Evolutionary conservation across 1,140 invertebrate genomes (phyloP), one percentile per base, ranked within the genome.

Genomic region (Halictus rubicundus): DNA sequence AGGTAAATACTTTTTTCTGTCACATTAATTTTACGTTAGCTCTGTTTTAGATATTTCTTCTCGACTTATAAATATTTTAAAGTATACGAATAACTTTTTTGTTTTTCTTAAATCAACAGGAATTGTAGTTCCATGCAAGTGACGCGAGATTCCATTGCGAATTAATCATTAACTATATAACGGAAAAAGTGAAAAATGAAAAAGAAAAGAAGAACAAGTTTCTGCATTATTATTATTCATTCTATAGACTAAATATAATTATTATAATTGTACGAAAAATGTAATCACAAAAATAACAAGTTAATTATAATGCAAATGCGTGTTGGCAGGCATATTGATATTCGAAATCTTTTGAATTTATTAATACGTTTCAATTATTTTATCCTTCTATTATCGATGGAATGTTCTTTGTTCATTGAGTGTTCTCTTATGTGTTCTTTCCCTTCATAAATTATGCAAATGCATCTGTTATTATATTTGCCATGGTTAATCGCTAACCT

Each of bases 231-330:
- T 32, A 27, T 74, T 78, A 70, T 70, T 64, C 52, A 32, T 73
- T 57, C 73, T 84, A 52, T 72, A 49, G 42, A 42, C 70, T 37
- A 61, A 68, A 80, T 75, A 81, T 61, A 61, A 63, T 57, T 49
- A 46, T 54, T 46, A 49, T 64, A 59, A 77, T 69, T 59, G 70
- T 72, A 73, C 27, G 37, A 59, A 85, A 85, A 85, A 81, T 81
- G 39, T 60, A 70, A 81, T 85, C 66, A 74, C 49, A 61, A 70
- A 66, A 77, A 57, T 78, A 78, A 77, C 59, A 23, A 85, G 71
- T 75, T 82, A 82, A 82, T 77, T 78, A 39, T 39, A 81, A 85
- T 84, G 42, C 59, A 85, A 85, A 85, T 68, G 66, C 52, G 74
- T 42, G n/a, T 74, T 72, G 65, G 70, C 57, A 85, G 68, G 27